Evolutionary conservation across 2,797 vertebrate genomes (phyloP).

Genomic region (Ctenochaetus hawaiiensis): DNA sequence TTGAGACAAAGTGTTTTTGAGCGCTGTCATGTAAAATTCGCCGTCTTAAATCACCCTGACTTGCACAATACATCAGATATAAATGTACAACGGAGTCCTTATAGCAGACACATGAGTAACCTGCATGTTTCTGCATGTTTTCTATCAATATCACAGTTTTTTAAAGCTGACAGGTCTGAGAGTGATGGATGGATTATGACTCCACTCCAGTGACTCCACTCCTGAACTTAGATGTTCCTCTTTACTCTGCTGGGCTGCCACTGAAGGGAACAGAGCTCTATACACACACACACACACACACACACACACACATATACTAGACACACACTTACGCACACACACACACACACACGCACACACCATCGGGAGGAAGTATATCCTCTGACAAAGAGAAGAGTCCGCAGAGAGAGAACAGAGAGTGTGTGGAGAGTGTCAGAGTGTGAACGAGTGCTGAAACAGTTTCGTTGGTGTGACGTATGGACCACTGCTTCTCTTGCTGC

Average conservation of each 20-base stretch:
- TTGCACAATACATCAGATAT: neutral
- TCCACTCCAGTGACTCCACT: conserved; percentile 77
- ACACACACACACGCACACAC: conserved; percentile 38
- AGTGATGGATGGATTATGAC: conserved; percentile 34
- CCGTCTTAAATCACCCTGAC: neutral
- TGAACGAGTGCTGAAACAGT: conserved; percentile 56
- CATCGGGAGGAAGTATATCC: conserved; percentile 77
- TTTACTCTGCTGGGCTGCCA: conserved; percentile 53
- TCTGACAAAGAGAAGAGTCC: conserved; percentile 59
- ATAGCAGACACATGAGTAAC: neutral
- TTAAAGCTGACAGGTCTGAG: neutral
- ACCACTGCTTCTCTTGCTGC: conserved; percentile 41
- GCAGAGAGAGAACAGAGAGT: conserved; percentile 53
- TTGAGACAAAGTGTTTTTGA: neutral
- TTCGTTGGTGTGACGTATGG: conserved; percentile 56
- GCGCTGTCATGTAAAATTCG: neutral
- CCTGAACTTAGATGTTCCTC: conserved; percentile 65
- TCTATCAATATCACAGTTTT: neutral
- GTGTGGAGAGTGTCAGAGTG: conserved; percentile 50
- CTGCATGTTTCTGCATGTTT: neutral
- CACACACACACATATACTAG: conserved; percentile 38
- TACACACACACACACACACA: conserved; percentile 44
- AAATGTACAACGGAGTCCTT: neutral
- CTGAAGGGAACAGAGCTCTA: conserved; percentile 69
- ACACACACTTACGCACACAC: conserved; percentile 9